Conservation (phyloP, 2,797 vertebrate genomes). For the Intellagama lesueurii region DNA sequence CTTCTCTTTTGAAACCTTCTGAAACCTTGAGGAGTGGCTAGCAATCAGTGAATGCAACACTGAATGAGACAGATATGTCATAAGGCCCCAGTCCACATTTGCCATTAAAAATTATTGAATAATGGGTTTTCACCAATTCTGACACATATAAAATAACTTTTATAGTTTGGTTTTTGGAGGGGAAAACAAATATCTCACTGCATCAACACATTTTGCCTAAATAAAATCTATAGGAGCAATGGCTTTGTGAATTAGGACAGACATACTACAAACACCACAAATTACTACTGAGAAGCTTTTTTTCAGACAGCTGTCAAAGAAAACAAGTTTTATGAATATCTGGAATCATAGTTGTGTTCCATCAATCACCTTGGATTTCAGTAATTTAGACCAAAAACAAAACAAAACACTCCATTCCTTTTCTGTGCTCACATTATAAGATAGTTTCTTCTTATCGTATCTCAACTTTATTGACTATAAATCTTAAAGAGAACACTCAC, state of each 20-base stretch:
- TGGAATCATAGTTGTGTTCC: slow-evolving; percentile 26
- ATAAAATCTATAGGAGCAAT: slow-evolving; percentile 33
- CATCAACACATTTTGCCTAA: slow-evolving; percentile 13
- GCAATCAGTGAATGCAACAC: not conserved
- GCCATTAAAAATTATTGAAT: not conserved
- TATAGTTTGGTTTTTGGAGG: not conserved
- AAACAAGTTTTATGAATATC: slow-evolving; percentile 44
- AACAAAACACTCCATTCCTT: not conserved
- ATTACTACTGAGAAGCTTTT: not conserved
- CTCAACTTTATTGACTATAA: slow-evolving; percentile 13
- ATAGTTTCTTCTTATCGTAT: not conserved
- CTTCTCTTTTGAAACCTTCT: not conserved
- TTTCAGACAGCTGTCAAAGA: slow-evolving; percentile 1
- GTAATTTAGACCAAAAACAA: not conserved
- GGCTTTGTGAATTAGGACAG: slow-evolving; percentile 54
- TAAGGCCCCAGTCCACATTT: not conserved
- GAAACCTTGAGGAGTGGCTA: not conserved
- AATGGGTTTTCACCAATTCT: not conserved
- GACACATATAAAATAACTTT: not conserved
- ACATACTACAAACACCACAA: not conserved
- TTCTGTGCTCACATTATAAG: not conserved
- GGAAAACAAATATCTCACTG: not conserved
- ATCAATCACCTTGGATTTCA: slow-evolving; percentile 7
- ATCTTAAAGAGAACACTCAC: not conserved
- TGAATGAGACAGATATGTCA: not conserved